Percentiles rank a stretch among this genome's conserved stretches.
Evolutionary conservation across 2,797 vertebrate genomes (phyloP).

Genomic region (Propithecus perrieri): DNA sequence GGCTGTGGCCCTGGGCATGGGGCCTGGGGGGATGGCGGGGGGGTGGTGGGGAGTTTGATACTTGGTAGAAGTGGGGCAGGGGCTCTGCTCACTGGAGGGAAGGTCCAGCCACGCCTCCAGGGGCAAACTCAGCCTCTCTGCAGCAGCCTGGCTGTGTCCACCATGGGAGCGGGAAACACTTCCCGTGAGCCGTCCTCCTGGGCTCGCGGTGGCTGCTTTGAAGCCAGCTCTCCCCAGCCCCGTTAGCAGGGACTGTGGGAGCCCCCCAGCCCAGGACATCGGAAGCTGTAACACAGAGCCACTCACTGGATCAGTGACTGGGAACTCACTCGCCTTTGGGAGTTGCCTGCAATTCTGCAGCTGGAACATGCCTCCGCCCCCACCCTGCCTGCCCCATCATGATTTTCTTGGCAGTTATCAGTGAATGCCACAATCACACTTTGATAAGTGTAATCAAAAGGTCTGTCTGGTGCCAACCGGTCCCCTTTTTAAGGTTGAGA

Average conservation of each 20-base stretch:
- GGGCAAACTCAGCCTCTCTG: background rate
- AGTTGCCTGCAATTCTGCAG: background rate
- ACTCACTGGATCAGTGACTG: background rate
- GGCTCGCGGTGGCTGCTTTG: background rate
- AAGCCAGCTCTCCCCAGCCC: background rate
- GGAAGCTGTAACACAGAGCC: background rate
- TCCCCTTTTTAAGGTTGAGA: background rate
- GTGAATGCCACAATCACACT: background rate
- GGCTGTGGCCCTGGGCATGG: background rate
- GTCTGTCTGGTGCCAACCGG: background rate
- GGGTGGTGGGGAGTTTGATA: background rate
- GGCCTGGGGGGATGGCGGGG: background rate
- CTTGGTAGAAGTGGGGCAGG: background rate
- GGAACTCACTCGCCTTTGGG: background rate
- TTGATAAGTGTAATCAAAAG: background rate
- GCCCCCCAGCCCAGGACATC: background rate
- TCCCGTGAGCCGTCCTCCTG: background rate
- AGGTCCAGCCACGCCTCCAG: background rate
- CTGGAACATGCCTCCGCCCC: fast-evolving
- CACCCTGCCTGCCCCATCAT: background rate
- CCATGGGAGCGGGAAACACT: background rate
- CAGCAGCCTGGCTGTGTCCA: background rate
- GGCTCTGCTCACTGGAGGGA: background rate
- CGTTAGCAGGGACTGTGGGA: background rate
- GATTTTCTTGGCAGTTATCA: slow-evolving; percentile 22